A percentile compares a stretch with the other conserved stretches of the same genome.
phyloP scores from a whole-genome alignment of 37 sponge, comb jelly and placozoan genomes.

The Beroe forskalii region DNA sequence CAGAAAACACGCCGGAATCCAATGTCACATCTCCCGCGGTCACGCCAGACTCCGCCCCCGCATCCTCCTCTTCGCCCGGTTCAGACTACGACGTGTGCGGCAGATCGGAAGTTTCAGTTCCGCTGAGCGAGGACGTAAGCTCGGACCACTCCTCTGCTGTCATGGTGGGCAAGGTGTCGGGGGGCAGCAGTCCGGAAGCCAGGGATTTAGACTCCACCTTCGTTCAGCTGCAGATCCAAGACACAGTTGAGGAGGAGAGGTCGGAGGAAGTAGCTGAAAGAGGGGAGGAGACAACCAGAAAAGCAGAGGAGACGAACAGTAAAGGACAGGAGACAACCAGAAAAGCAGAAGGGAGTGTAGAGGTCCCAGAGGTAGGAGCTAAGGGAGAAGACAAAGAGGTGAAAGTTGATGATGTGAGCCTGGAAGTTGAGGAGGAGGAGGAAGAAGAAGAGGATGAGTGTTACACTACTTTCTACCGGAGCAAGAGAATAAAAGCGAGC shows the following conservation, averaged over 20 bases:
- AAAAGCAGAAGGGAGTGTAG: neutral
- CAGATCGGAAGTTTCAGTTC: neutral
- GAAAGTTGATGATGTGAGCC: neutral
- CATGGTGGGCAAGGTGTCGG: neutral
- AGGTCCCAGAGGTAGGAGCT: neutral
- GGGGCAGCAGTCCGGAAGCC: too few relatives aligned
- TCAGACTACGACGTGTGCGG: neutral
- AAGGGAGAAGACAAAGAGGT: neutral
- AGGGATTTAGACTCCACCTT: too few relatives aligned
- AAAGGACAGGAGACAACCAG: too few relatives aligned
- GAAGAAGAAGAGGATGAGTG: conserved; percentile 44
- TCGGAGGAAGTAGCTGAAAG: too few relatives aligned
- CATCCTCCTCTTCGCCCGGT: neutral
- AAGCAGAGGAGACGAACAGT: too few relatives aligned
- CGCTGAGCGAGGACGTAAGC: neutral
- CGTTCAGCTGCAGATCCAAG: too few relatives aligned
- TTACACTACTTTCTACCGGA: conserved; percentile 13
- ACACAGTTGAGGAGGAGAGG: too few relatives aligned
- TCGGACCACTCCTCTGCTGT: conserved; percentile 25
- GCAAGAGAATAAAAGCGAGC: neutral
- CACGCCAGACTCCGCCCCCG: neutral
- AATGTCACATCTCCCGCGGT: neutral
- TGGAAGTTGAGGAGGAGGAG: neutral
- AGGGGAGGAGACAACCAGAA: too few relatives aligned
- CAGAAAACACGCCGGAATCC: neutral